Evolutionary conservation across 2,113 vertebrate genomes (phyloP), one percentile per base, ranked within the genome.

Genomic region (Chionomys nivalis): DNA sequence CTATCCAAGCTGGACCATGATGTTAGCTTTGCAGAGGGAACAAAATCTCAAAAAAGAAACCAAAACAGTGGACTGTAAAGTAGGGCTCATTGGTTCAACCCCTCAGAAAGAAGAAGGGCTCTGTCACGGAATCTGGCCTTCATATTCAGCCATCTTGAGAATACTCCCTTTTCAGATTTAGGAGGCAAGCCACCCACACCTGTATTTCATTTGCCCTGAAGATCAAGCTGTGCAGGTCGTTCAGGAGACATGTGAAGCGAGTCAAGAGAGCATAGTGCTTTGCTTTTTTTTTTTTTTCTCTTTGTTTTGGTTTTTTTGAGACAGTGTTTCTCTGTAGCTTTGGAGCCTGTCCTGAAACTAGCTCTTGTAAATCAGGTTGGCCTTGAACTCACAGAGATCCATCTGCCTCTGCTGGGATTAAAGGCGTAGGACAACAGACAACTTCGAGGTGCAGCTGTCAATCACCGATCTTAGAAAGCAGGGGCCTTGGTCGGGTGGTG

Each of bases 371-470:
- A 58, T 5, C 55, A 58, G 19, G 55, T 7, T 58, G 19, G 5
- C 55, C 55, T 58, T 1, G 5, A 58, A 58, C 17, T 58, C 55
- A 58, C 58, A 58, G 58, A 58, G 58, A 58, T 58, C 58, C 58
- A 7, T 6, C 19, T 58, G 58, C 58, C 58, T 58, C 58, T 58
- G 58, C 19, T 58, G 58, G 1, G 19, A 58, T 58, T 58, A 58
- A 58, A 58, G 58, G 55, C 17, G 63, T 10, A 44, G 39, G 33
- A 21, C 24, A 2, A 4, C 4, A 47, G 42, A 42, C 11, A 6
- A 73, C 61, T 66, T 61, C 23, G 36, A 1, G 0, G 3, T 24
- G n/a, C 31, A 33, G 33, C 61, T 39, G 4, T 3, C 8, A 3
- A 17, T 4, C 28, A 5, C 19, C 3, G 21, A 9, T 4, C 90